phyloP scores from a whole-genome alignment of 1,140 invertebrate species.

The Bombus fervidus region DNA sequence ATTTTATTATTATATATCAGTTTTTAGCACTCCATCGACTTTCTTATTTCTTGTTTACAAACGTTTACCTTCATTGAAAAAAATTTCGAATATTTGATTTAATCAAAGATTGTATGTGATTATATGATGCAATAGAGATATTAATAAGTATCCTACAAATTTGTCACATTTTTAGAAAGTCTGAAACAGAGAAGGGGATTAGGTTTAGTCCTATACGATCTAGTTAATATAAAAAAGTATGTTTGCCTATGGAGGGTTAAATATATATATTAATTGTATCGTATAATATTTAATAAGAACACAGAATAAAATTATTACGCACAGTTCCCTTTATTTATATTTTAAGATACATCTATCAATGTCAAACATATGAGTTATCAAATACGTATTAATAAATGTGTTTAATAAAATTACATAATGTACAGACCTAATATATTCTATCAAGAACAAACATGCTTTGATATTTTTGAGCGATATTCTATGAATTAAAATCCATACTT shows the following conservation, averaged over 20 bases:
- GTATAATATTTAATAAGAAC: neutral
- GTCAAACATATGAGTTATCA: too few relatives aligned
- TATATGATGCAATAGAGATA: neutral
- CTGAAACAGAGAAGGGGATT: neutral
- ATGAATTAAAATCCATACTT: too few relatives aligned
- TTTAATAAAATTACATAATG: neutral
- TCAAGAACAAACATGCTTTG: too few relatives aligned
- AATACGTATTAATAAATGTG: neutral
- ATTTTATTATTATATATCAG: too few relatives aligned
- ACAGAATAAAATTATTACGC: neutral
- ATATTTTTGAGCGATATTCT: too few relatives aligned
- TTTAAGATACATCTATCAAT: too few relatives aligned
- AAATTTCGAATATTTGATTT: neutral
- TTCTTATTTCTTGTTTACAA: too few relatives aligned
- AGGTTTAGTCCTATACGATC: too few relatives aligned
- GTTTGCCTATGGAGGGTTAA: neutral
- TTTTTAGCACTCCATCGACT: too few relatives aligned
- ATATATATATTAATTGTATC: neutral
- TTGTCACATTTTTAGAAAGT: neutral
- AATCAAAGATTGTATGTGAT: too few relatives aligned
- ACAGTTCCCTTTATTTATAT: too few relatives aligned
- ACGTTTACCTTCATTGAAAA: neutral
- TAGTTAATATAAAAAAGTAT: neutral
- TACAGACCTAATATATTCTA: too few relatives aligned
- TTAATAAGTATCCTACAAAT: neutral